These are phyloP conservation scores for Lycorma delicatula DNA, from an alignment of 1,140 invertebrate species.

Conservation along the genomic window DNA sequence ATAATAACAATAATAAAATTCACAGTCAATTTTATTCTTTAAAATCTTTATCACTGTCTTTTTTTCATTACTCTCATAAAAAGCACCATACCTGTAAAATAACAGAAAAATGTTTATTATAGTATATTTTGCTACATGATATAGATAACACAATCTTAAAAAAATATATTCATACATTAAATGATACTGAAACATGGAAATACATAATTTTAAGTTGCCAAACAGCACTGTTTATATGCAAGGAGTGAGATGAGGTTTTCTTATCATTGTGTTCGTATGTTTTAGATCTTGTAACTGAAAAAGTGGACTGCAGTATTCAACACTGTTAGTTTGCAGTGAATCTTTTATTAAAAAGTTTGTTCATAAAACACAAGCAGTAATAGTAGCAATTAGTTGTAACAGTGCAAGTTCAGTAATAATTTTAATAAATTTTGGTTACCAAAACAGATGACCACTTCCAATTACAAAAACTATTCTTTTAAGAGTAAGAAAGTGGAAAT, in stretches of 20 bases:
- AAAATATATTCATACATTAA: not conserved
- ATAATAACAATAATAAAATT: no score
- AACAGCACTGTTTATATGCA: not conserved
- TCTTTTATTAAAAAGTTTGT: no score
- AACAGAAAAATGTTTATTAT: not conserved
- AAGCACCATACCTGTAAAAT: not conserved
- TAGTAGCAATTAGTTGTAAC: no score
- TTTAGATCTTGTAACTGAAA: not conserved
- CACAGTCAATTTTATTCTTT: no score
- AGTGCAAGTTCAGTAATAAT: no score
- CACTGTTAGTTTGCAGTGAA: no score
- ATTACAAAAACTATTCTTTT: no score
- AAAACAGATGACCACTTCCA: no score
- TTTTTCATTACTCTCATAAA: slow-evolving; percentile 1
- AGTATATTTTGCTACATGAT: not conserved
- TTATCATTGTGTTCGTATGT: not conserved
- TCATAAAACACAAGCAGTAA: no score
- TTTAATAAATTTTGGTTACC: no score
- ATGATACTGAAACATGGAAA: not conserved
- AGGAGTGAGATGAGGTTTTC: not conserved
- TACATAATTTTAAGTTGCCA: not conserved
- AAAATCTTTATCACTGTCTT: not conserved
- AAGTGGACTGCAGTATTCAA: no score
- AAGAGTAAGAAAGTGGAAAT: no score
- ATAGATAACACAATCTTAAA: not conserved